Conservation (phyloP, 1,140 invertebrate species). For the Phymastichus coffea region DNA sequence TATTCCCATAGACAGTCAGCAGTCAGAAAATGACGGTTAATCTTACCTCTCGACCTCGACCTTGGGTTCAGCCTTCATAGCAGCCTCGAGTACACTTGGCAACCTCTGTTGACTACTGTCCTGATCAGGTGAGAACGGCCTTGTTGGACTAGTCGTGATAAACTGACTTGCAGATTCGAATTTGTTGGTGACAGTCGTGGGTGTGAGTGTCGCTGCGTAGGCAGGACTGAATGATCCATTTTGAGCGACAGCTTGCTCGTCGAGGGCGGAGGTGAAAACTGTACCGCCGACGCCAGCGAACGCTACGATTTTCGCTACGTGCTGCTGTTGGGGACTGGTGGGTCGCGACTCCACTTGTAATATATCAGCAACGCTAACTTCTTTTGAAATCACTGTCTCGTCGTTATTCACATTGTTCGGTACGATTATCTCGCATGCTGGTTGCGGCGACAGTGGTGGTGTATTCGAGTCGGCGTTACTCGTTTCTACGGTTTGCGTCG, state of each 20-base stretch:
- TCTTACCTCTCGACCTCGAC: constrained; percentile 74
- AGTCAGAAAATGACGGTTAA: too few species aligned
- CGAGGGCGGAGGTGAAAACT: constrained; percentile 26
- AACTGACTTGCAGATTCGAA: constrained; percentile 35
- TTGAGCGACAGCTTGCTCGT: constrained; percentile 20
- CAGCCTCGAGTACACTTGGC: constrained; percentile 76
- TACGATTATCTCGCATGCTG: constrained; percentile 34
- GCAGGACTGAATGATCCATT: background rate
- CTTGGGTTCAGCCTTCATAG: constrained; percentile 82
- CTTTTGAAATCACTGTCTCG: too few species aligned
- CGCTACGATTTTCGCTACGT: constrained; percentile 27
- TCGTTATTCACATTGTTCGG: background rate
- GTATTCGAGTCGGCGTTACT: constrained; percentile 58
- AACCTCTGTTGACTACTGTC: constrained; percentile 47
- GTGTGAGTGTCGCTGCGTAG: constrained; percentile 32
- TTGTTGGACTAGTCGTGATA: constrained; percentile 44
- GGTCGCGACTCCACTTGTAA: constrained; percentile 34
- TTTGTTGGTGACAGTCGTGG: background rate
- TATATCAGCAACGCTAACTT: constrained; percentile 1
- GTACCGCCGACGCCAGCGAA: constrained; percentile 31
- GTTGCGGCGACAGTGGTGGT: constrained; percentile 53
- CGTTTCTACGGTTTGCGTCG: constrained; percentile 61
- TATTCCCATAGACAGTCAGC: too few species aligned
- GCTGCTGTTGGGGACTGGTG: constrained; percentile 38
- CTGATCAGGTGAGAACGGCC: constrained; percentile 45